phyloP scores from a whole-genome alignment of 2,797 vertebrate genomes.

The Ctenosaura bakeri region DNA sequence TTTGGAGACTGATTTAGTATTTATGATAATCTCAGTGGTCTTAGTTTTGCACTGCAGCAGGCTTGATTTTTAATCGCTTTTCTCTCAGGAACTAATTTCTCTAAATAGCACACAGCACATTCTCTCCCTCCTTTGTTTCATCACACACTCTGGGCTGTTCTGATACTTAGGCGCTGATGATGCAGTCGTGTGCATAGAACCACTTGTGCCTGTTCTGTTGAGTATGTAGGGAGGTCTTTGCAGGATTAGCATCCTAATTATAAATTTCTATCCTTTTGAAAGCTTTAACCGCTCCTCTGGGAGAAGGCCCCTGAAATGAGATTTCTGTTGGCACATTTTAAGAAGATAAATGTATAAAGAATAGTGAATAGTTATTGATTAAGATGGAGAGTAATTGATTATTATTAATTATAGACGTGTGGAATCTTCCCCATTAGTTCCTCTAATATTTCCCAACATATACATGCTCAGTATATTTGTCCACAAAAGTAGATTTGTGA shows the following conservation, averaged over 20 bases:
- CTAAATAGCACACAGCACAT: neutral
- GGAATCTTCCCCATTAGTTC: neutral
- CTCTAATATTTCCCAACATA: neutral
- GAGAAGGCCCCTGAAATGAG: neutral
- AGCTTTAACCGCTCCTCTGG: neutral
- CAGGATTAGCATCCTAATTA: neutral
- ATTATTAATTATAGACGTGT: neutral
- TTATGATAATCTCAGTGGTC: slow-evolving; percentile 14
- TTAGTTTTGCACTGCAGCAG: neutral
- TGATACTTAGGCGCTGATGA: neutral
- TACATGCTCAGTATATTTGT: neutral
- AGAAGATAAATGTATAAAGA: too few species aligned
- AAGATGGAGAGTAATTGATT: neutral
- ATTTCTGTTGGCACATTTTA: neutral
- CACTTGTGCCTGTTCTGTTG: neutral
- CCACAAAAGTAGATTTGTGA: neutral
- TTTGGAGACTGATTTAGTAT: slow-evolving; percentile 8
- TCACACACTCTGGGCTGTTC: neutral
- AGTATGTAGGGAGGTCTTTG: neutral
- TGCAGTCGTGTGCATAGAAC: neutral
- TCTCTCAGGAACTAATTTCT: neutral
- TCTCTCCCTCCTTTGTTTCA: neutral
- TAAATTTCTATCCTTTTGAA: neutral
- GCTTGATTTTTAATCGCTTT: slow-evolving; percentile 17
- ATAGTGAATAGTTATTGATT: too few species aligned